Base-by-base conservation (phyloP, 2,113 vertebrate species). In the Ceyx cyanopectus region DNA sequence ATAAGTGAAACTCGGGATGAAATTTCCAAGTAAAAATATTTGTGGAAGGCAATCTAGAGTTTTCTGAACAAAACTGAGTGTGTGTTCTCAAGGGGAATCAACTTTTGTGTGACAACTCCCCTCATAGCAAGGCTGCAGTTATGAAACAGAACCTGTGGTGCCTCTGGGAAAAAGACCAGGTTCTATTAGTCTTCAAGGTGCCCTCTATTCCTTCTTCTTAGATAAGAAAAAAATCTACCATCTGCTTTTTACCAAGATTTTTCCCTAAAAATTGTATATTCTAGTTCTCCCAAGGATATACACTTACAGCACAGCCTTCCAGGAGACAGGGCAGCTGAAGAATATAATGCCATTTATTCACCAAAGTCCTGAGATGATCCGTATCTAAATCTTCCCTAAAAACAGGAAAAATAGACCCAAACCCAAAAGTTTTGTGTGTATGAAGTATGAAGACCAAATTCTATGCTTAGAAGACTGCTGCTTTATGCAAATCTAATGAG, bases 61-160 rank as follows among this genome's bases (percentile, higher is more conserved):
- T 91, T 53, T 69, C 29, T 50, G 45, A 82, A 65, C 21, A 87
- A 81, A 90, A 70, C 1, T 0, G 0, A 60, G 41, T 12, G 12
- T 32, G 20, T 40, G n/a, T 43, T 78, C 61, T 75, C 65, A 60
- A 67, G 53, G 7, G 69, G 18, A 89, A 86, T 62, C 80, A 90
- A 67, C 23, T 73, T 45, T 14, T 54, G 12, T 24, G 14, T 43
- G 48, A 32, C 22, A 67, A 10, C 26, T 48, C 73, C 68, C 30
- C 16, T 65, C 22, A 57, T 1, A 78, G 62, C 43, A 87, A 87
- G 63, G 56, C 69, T 89, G 91, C 54, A 83, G 40, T 58, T 63
- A 27, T 0, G 46, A 75, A 14, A 45, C 23, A 63, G 1, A 1
- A 74, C 16, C 53, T 21, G 18, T 12, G 45, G 1, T 24, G 43